phyloP scores from a whole-genome alignment of 2,888 invertebrate genomes.

The Heliconius ethilla region DNA sequence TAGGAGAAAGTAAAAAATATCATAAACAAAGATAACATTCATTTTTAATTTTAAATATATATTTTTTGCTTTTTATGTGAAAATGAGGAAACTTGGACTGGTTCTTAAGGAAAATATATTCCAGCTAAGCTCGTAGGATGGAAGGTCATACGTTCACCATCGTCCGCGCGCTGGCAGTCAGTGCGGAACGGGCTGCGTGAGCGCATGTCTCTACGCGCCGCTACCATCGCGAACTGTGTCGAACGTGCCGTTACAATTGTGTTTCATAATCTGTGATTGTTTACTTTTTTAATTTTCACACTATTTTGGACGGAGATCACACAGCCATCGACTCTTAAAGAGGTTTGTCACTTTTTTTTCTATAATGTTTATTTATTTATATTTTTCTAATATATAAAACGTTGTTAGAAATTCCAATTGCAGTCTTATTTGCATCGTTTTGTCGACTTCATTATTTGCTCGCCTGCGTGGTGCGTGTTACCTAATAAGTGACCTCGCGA shows the following conservation, averaged over 20 bases:
- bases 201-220: slow-evolving; percentile 62
- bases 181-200: slow-evolving; percentile 72
- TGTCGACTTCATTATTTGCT: slow-evolving; percentile 69
- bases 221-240: slow-evolving; percentile 66
- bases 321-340: slow-evolving; percentile 61
- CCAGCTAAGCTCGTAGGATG: slow-evolving; percentile 74
- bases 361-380: slow-evolving; percentile 29
- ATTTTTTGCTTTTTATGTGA: not conserved
- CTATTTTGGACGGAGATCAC: slow-evolving; percentile 55
- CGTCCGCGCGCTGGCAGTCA: slow-evolving; percentile 60
- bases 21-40: not conserved
- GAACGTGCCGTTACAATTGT: slow-evolving; percentile 73
- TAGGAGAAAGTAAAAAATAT: slow-evolving; percentile 9
- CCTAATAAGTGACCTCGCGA: slow-evolving; percentile 65
- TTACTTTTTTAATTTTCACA: slow-evolving; percentile 62
- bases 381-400: not conserved
- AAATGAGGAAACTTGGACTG: slow-evolving; percentile 15
- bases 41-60: not conserved
- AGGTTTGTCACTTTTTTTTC: slow-evolving; percentile 63
- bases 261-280: slow-evolving; percentile 71
- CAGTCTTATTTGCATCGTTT: slow-evolving; percentile 68
- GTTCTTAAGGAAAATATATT: slow-evolving; percentile 67
- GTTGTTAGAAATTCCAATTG: slow-evolving; percentile 34
- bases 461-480: slow-evolving; percentile 62
- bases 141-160: slow-evolving; percentile 78